Evolutionary conservation across 2,888 invertebrate species (phyloP).

Genomic region (Nezara viridula): DNA sequence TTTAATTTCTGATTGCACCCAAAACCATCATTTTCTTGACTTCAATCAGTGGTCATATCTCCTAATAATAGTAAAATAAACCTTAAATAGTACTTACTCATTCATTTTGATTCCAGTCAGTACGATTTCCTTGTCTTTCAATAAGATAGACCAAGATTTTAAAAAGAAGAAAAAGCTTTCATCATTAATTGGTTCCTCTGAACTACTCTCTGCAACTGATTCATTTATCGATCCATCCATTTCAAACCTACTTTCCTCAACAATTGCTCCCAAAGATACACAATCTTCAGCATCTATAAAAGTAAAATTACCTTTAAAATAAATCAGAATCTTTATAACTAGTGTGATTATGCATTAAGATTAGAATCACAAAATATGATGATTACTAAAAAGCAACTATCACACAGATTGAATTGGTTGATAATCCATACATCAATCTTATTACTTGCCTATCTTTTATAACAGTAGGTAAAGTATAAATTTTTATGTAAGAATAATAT

Average conservation of each 20-base stretch:
- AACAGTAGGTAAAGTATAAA: no score
- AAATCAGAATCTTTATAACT: neutral
- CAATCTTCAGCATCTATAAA: neutral
- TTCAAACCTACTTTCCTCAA: constrained; percentile 27
- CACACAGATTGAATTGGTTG: neutral
- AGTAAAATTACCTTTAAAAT: neutral
- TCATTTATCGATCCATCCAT: neutral
- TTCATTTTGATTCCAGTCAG: constrained; percentile 16
- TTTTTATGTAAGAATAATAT: no score
- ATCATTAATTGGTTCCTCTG: neutral
- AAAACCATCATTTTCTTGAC: no score
- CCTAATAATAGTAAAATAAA: neutral
- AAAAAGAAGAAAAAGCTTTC: neutral
- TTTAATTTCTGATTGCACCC: no score
- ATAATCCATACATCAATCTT: no score
- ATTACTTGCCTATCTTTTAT: no score
- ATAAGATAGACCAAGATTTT: constrained; percentile 10
- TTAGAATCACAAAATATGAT: neutral
- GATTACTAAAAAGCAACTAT: neutral
- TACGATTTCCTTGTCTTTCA: neutral
- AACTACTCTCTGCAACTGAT: neutral
- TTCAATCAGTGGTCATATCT: neutral
- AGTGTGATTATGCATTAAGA: neutral
- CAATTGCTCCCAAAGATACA: neutral
- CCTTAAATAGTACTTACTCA: constrained; percentile 3